These are phyloP conservation scores for Poecilia picta DNA, from an alignment of 2,797 vertebrate genomes.

Conservation along the genomic window DNA sequence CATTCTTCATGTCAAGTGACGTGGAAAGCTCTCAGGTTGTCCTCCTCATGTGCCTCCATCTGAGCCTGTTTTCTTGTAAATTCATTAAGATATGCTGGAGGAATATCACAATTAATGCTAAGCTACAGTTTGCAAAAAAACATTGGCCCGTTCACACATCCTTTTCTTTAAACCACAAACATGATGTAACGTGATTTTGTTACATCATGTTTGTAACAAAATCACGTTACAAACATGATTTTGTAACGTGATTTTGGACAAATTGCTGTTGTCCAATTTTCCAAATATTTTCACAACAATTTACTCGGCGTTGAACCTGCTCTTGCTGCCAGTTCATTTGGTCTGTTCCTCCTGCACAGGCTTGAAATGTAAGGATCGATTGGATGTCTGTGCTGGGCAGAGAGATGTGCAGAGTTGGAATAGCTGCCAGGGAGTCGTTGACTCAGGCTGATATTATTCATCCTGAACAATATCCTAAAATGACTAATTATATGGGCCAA, in stretches of 20 bases:
- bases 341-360: slow-evolving; percentile 26
- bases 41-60: slow-evolving; percentile 13
- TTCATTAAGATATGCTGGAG: slow-evolving; percentile 18
- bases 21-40: slow-evolving; percentile 15
- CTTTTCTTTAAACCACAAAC: background rate
- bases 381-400: slow-evolving; percentile 45
- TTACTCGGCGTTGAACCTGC: background rate
- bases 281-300: background rate
- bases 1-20: slow-evolving; percentile 40
- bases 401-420: slow-evolving; percentile 59
- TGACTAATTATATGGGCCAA: slow-evolving; percentile 83
- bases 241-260: background rate
- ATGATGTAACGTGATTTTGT: background rate
- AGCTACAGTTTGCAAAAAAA: background rate
- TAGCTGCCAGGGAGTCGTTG: slow-evolving; percentile 61
- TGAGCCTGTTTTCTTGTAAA: slow-evolving; percentile 12
- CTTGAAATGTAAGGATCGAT: slow-evolving; percentile 65
- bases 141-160: background rate
- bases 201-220: too few relatives aligned
- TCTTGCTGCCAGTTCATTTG: slow-evolving; percentile 16
- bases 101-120: background rate
- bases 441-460: slow-evolving; percentile 78
- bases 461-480: slow-evolving; percentile 82
- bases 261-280: background rate
- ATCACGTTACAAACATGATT: background rate